These are phyloP conservation scores for Leptosomus discolor DNA, from an alignment of 2,113 vertebrate genomes.

Conservation along the genomic window DNA sequence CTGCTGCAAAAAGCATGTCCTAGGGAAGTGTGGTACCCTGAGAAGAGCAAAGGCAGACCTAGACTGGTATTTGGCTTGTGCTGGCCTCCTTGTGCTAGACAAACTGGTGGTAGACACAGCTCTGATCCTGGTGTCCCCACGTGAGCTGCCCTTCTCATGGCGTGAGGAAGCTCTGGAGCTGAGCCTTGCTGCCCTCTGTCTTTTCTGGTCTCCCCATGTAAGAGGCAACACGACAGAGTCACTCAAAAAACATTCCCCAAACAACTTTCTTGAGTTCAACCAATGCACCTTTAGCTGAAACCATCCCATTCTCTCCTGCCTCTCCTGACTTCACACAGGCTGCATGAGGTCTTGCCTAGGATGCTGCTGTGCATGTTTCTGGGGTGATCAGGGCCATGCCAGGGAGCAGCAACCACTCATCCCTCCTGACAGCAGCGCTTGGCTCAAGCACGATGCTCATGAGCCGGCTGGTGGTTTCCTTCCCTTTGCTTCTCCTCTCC, in stretches of 20 bases:
- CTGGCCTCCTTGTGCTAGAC: background rate
- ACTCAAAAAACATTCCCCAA: background rate
- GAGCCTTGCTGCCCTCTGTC: accelerated
- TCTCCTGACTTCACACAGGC: background rate
- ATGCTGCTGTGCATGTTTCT: background rate
- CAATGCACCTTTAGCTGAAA: background rate
- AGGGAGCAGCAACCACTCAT: background rate
- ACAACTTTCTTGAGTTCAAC: background rate
- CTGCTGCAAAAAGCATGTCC: background rate
- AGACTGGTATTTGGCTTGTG: background rate
- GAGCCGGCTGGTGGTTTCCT: background rate
- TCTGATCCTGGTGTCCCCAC: background rate
- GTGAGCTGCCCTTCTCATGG: accelerated
- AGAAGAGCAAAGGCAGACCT: background rate
- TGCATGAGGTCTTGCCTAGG: background rate
- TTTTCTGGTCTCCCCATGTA: background rate
- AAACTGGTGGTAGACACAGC: background rate
- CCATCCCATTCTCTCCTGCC: background rate
- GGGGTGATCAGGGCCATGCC: accelerated
- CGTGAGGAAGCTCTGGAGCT: background rate
- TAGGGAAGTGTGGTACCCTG: background rate
- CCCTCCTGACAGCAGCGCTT: background rate
- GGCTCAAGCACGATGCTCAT: background rate
- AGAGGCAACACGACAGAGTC: background rate
- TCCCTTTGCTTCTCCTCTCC: background rate